Conservation (phyloP, 2,888 invertebrate species). For the Orchesellides sinensis region DNA sequence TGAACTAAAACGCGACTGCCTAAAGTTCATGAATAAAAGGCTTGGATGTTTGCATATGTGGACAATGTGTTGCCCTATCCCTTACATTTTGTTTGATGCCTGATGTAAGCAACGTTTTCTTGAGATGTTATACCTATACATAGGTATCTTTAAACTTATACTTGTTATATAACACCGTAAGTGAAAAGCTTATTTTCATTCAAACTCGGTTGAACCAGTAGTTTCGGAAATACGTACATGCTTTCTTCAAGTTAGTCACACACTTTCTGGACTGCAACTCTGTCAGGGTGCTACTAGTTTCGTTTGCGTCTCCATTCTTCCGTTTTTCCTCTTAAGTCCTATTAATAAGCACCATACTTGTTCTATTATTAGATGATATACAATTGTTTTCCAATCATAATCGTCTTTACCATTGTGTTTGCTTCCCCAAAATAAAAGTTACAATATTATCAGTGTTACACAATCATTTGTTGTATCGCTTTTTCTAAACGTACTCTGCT, state of each 20-base stretch:
- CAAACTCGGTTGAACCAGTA: constrained; percentile 12
- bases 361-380: constrained; percentile 6
- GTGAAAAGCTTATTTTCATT: constrained; percentile 27
- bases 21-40: constrained; percentile 2
- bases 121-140: neutral
- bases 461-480: neutral
- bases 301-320: constrained; percentile 49
- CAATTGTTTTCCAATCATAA: neutral
- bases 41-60: neutral
- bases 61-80: neutral
- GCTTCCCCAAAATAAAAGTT: too few species aligned
- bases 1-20: constrained; percentile 7
- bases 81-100: constrained; percentile 11
- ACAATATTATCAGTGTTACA: too few species aligned
- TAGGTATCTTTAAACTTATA: neutral
- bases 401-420: neutral
- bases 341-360: constrained; percentile 4
- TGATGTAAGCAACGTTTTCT: constrained; percentile 1
- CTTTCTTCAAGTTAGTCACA: constrained; percentile 56
- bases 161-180: constrained; percentile 30
- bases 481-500: neutral
- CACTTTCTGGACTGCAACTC: constrained; percentile 55
- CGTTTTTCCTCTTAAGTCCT: constrained; percentile 46
- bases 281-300: constrained; percentile 58
- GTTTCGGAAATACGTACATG: constrained; percentile 37